Evolutionary conservation across 2,797 vertebrate genomes (phyloP), one percentile per base, ranked within the genome.

Genomic region (Urocyon cinereoargenteus): DNA sequence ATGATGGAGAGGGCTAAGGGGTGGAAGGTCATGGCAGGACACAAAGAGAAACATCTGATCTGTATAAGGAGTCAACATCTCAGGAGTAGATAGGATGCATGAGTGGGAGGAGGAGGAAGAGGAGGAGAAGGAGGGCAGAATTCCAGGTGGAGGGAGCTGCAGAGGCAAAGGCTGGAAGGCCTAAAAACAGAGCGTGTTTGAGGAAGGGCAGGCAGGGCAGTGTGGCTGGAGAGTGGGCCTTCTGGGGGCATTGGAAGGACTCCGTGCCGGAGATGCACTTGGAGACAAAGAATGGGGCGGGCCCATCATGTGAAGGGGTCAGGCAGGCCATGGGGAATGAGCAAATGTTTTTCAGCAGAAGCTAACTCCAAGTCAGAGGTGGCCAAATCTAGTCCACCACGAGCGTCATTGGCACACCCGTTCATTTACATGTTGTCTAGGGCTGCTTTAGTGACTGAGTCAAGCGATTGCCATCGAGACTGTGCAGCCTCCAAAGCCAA

Each of bases 81-180:
- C 24, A 11, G 0, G n/a, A 73, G 64, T 1, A 45, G 45, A 79
- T 0, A 40, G 70, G 51, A 64, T 7, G 10, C 75, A 26, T 4
- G 34, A 62, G 34, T 3, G 13, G 16, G 26, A 68, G 18, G 66
- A 68, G 18, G 24, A 0, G 18, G 31, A 2, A 9, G 22, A 1
- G 16, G 26, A 45, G 16, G 26, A 68, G 18, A n/a, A 68, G 18
- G 24, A 0, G 16, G 26, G 40, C 40, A 45, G 24, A 24, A 2
- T n/a, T 34, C n/a, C 24, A 0, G 34, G 72, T 1, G 1, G 3
- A 22, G 57, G 9, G 8, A 0, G 9, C 14, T 11, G 2, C 57
- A 19, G 0, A 14, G 68, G 16, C 26, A 24, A 12, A 70, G 34
- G 12, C 66, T 7, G 22, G 55, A 36, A 75, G 62, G 31, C 36